Evolutionary conservation across 2,797 vertebrate species (phyloP).

Genomic region (Atherinosoma microstoma): DNA sequence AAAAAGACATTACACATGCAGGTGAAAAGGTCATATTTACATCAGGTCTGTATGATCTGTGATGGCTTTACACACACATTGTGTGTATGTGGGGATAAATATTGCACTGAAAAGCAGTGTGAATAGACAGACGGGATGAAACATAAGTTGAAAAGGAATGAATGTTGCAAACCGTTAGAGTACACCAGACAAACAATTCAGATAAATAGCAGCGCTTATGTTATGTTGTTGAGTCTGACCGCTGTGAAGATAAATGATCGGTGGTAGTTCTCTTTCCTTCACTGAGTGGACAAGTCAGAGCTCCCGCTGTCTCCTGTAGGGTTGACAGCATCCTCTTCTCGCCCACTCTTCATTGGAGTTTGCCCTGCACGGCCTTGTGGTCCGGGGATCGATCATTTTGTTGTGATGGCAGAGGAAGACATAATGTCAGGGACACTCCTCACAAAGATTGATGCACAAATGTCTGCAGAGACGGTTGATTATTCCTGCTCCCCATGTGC

Average conservation of each 20-base stretch:
- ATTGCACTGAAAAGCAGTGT: too few species aligned
- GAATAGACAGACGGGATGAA: too few species aligned
- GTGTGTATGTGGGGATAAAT: too few species aligned
- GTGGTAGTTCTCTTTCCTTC: background rate
- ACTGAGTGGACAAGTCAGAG: background rate
- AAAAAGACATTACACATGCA: too few species aligned
- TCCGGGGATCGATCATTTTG: background rate
- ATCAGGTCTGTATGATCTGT: too few species aligned
- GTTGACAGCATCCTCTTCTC: background rate
- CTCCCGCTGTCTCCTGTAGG: background rate
- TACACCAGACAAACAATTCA: too few species aligned
- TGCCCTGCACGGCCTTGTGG: background rate
- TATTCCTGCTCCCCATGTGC: slow-evolving; percentile 35
- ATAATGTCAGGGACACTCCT: slow-evolving; percentile 1
- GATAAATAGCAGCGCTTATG: too few species aligned
- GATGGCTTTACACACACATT: too few species aligned
- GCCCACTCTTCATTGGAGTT: background rate
- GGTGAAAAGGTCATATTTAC: too few species aligned
- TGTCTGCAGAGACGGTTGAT: slow-evolving; percentile 7
- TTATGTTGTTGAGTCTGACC: too few species aligned
- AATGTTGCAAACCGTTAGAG: too few species aligned
- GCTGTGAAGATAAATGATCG: background rate
- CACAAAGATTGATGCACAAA: background rate
- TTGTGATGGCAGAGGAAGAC: background rate
- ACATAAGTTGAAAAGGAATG: too few species aligned